These are phyloP conservation scores for Oryzias javanicus DNA, from an alignment of 2,113 vertebrate species.

Conservation along the genomic window DNA sequence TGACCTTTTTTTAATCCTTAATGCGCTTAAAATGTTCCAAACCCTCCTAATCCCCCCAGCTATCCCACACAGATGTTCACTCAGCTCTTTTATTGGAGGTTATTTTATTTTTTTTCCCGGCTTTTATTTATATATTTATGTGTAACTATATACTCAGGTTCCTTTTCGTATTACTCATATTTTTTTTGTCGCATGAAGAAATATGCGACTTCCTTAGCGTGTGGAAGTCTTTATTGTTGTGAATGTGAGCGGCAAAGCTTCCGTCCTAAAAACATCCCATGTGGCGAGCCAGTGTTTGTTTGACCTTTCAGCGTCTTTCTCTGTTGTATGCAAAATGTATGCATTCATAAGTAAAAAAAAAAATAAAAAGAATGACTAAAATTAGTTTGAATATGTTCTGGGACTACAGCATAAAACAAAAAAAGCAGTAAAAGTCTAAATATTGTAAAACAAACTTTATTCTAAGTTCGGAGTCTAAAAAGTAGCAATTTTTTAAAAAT, in stretches of 20 bases:
- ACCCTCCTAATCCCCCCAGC: constrained; percentile 77
- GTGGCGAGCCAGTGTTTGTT: constrained; percentile 27
- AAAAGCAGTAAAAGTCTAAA: too few relatives aligned
- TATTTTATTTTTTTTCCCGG: constrained; percentile 57
- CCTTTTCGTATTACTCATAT: constrained; percentile 51
- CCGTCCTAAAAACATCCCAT: constrained; percentile 24
- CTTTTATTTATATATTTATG: constrained; percentile 52
- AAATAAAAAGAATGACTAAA: too few relatives aligned
- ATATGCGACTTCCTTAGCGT: constrained; percentile 39
- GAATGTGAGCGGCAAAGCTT: constrained; percentile 19
- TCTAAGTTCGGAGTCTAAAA: not conserved
- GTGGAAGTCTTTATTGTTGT: constrained; percentile 26
- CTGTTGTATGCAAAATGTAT: constrained; percentile 3
- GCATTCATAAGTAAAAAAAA: not conserved
- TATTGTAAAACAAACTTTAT: too few relatives aligned
- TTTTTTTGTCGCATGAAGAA: constrained; percentile 42
- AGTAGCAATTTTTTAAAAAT: not conserved
- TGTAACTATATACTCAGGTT: constrained; percentile 19
- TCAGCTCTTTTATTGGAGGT: constrained; percentile 75
- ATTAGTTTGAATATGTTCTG: too few relatives aligned
- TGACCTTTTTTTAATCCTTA: constrained; percentile 85
- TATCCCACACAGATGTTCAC: constrained; percentile 80
- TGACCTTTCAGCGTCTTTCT: constrained; percentile 44
- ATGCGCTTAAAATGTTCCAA: constrained; percentile 83
- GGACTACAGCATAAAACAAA: too few relatives aligned